These are phyloP conservation scores for Cynodonichthys magdalenae DNA, from an alignment of 2,797 vertebrate genomes.

Conservation along the genomic window DNA sequence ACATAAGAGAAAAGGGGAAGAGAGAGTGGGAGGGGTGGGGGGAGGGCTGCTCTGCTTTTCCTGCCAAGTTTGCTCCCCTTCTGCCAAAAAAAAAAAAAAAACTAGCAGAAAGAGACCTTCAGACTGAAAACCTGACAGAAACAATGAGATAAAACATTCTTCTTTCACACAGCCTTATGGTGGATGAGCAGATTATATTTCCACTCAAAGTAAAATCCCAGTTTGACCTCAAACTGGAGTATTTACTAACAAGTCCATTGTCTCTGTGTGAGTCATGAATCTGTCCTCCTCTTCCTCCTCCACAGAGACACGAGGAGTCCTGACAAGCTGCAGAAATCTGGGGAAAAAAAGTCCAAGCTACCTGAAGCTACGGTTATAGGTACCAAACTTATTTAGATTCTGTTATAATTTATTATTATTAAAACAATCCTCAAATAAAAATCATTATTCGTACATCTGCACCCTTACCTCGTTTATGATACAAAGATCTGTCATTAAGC, in stretches of 20 bases:
- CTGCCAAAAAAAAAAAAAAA: conserved; percentile 39
- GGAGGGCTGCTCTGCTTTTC: conserved; percentile 27
- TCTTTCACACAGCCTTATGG: no score
- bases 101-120: conserved; percentile 6
- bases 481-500: conserved; percentile 8
- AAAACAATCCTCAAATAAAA: not conserved
- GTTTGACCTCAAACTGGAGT: conserved; percentile 7
- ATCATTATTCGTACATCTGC: not conserved
- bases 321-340: not conserved
- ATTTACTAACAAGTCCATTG: conserved; percentile 9
- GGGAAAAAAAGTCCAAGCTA: not conserved
- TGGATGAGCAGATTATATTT: not conserved
- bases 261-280: conserved; percentile 16
- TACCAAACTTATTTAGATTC: no score
- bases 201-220: not conserved
- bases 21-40: not conserved
- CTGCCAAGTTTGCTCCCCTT: conserved; percentile 52
- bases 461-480: not conserved
- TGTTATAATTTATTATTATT: not conserved
- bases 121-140: not conserved
- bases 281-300: not conserved
- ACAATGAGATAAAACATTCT: conserved; percentile 5
- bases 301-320: not conserved
- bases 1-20: conserved; percentile 25
- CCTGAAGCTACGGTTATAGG: not conserved